phyloP scores from a whole-genome alignment of 1,140 invertebrate genomes.

The Hylyphantes graminicola region DNA sequence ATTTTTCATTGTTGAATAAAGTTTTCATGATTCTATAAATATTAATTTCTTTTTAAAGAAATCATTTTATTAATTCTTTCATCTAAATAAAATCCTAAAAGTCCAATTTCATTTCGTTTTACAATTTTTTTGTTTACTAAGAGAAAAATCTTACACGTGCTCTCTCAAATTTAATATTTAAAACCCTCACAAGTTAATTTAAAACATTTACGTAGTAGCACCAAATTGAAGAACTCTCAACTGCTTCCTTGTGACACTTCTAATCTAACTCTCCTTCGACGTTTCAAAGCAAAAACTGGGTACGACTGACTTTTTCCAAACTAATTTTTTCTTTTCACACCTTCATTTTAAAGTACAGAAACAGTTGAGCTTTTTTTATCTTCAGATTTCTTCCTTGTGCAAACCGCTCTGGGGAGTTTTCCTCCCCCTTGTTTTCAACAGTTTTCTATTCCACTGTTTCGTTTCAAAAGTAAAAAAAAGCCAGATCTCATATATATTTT shows the following conservation, averaged over 20 bases:
- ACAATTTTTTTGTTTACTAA: too few relatives aligned
- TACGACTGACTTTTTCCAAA: neutral
- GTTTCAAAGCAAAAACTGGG: constrained; percentile 6
- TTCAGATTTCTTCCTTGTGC: neutral
- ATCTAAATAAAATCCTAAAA: too few relatives aligned
- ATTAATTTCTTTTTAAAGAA: too few relatives aligned
- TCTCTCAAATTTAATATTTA: too few relatives aligned
- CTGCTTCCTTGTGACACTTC: constrained; percentile 39
- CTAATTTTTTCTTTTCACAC: constrained; percentile 11
- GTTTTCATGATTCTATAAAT: too few relatives aligned
- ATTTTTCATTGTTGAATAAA: too few relatives aligned
- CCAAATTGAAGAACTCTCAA: constrained; percentile 26
- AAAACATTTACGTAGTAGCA: neutral
- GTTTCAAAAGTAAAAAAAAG: constrained; percentile 19
- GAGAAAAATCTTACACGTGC: too few relatives aligned
- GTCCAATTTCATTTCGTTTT: too few relatives aligned
- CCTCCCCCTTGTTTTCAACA: constrained; percentile 34
- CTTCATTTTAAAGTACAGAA: constrained; percentile 13
- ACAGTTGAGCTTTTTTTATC: constrained; percentile 8
- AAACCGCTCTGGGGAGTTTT: constrained; percentile 30
- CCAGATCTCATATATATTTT: constrained; percentile 36
- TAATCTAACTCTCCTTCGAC: constrained; percentile 27
- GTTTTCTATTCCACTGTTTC: constrained; percentile 27
- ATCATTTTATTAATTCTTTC: too few relatives aligned
- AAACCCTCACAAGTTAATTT: too few relatives aligned